Evolutionary conservation across 2,888 invertebrate genomes (phyloP).

Genomic region (Epistrophe eligans): DNA sequence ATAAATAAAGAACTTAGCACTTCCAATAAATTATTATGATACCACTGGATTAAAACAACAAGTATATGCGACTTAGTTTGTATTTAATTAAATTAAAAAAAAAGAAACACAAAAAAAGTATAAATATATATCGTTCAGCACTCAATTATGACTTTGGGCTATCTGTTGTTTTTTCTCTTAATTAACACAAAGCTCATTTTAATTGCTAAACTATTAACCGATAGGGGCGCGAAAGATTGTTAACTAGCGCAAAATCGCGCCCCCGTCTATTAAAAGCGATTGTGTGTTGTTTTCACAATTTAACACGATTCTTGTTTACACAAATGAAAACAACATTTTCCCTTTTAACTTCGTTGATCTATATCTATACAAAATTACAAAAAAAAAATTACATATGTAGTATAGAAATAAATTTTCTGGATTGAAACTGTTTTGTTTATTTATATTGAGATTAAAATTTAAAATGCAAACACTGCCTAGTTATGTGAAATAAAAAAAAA

Average conservation of each 20-base stretch:
- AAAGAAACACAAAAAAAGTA: constrained; percentile 3
- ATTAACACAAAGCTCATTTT: constrained; percentile 70
- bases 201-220: constrained; percentile 70
- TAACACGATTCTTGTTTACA: constrained; percentile 71
- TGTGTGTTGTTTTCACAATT: constrained; percentile 68
- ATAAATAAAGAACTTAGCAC: background rate
- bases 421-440: constrained; percentile 51
- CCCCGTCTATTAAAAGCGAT: constrained; percentile 64
- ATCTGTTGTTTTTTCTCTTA: constrained; percentile 65
- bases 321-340: constrained; percentile 63
- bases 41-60: background rate
- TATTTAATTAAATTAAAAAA: too few relatives aligned
- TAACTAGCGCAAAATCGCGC: constrained; percentile 74
- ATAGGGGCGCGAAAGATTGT: constrained; percentile 60
- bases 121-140: constrained; percentile 23
- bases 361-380: background rate
- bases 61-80: background rate
- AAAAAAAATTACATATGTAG: constrained; percentile 13
- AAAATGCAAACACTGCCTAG: constrained; percentile 52
- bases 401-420: constrained; percentile 16
- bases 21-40: background rate
- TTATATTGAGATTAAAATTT: constrained; percentile 52
- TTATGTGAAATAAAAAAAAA: constrained; percentile 30
- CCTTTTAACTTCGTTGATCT: constrained; percentile 65
- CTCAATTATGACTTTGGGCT: constrained; percentile 51